Base-by-base conservation (phyloP, 1,140 invertebrate genomes). In the Neodiprion virginianus region DNA sequence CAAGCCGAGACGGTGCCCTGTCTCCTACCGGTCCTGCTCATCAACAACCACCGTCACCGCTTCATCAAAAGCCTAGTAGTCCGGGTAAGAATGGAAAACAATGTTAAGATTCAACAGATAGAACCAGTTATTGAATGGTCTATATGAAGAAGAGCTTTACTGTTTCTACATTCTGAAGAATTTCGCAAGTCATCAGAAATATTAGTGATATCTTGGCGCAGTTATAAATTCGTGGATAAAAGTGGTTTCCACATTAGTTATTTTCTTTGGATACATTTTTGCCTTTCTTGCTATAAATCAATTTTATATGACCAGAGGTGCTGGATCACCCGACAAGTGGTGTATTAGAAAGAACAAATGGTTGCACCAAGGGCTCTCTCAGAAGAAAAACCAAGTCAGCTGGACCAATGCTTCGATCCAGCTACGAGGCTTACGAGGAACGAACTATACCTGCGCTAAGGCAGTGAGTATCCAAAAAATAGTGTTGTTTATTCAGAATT, bases 401-500 rank as follows among this genome's bases (percentile, higher is more conserved):
- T 1, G 92, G 92, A 14, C 91, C 92, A 17, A 84, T 88, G 28
- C 87, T 91, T 1, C 91, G 93, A 73, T 94, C 92, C n/a, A 95
- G 93, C 9, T 96, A 95, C 81, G 95, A 95, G 85, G 94, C 95
- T 65, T 96, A 96, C 82, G 96, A 97, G 82, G 95, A 97, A 81
- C 89, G 95, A 75, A 91, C 94, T 0, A 90, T 97, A 77, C 96
- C 96, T 47, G 94, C 95, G 28, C 86, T 96, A 9, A 92, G 94
- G 85, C 94, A 95, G 94, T 95, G 89, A 91, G 91, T 90, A 67
- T 77, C 66, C 73, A 49, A 28, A 76, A 40, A 40, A n/a, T 28
- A 69, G 11, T 14, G 12, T 69, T 28, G 9, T 48, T 12, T 48
- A 71, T 50, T 48, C 10, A 71, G 48, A 21, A 21, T 71, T 69